phyloP scores from a whole-genome alignment of 2,888 invertebrate species.

The Luffia ferchaultella region DNA sequence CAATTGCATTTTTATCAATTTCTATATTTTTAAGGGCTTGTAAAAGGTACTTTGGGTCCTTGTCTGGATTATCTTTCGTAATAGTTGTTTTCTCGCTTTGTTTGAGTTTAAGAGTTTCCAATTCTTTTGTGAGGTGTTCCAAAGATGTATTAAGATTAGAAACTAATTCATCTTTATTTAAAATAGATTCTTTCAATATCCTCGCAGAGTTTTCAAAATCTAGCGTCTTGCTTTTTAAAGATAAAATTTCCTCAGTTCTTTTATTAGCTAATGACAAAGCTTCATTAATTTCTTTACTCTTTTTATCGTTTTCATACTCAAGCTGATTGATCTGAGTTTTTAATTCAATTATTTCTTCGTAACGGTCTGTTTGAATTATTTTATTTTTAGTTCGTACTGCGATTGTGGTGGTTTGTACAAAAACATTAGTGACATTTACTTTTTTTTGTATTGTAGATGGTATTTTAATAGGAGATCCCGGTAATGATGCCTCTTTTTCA shows the following conservation, averaged over 20 bases:
- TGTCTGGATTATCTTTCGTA: slow-evolving; percentile 30
- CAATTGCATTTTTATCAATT: slow-evolving; percentile 40
- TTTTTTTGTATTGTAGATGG: slow-evolving; percentile 1
- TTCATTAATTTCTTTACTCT: slow-evolving; percentile 36
- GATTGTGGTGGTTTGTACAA: slow-evolving; percentile 30
- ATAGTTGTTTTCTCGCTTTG: slow-evolving; percentile 24
- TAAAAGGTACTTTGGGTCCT: slow-evolving; percentile 51
- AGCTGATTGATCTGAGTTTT: slow-evolving; percentile 22
- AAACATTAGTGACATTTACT: slow-evolving; percentile 18
- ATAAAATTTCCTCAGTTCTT: slow-evolving; percentile 33
- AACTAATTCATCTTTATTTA: slow-evolving; percentile 33
- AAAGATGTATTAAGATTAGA: slow-evolving; percentile 25
- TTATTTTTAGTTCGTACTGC: slow-evolving; percentile 20
- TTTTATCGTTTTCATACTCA: slow-evolving; percentile 24
- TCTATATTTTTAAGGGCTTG: slow-evolving; percentile 42
- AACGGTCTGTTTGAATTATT: slow-evolving; percentile 34
- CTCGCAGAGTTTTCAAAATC: slow-evolving; percentile 33
- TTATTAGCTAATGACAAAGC: slow-evolving; percentile 36
- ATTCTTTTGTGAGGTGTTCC: slow-evolving; percentile 28
- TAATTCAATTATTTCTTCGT: slow-evolving; percentile 21
- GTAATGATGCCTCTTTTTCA: background rate
- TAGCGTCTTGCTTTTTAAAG: slow-evolving; percentile 38
- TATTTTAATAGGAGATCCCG: slow-evolving; percentile 12
- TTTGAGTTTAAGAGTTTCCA: slow-evolving; percentile 23
- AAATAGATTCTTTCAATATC: slow-evolving; percentile 28